Evolutionary conservation across 2,888 invertebrate genomes (phyloP).

Genomic region (Tiliacea aurago): DNA sequence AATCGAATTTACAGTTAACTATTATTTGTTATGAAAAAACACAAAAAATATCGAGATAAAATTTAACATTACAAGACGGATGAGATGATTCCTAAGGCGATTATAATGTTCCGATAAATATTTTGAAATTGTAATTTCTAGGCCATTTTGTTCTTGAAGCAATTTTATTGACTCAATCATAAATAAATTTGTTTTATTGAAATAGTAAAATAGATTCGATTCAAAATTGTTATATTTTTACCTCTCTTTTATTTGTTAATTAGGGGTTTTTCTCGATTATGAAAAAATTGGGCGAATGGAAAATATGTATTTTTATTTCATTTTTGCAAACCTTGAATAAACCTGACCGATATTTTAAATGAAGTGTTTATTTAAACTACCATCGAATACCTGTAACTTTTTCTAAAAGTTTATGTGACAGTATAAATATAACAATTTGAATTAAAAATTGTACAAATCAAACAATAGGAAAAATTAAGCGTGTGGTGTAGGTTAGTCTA

Average conservation of each 20-base stretch:
- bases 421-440: conserved; percentile 25
- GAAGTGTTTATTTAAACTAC: neutral
- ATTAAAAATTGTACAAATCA: conserved; percentile 9
- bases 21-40: neutral
- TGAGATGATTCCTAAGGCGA: conserved; percentile 75
- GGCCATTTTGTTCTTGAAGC: conserved; percentile 63
- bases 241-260: neutral
- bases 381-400: neutral
- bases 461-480: conserved; percentile 42
- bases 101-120: conserved; percentile 63
- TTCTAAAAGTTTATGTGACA: neutral
- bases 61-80: conserved; percentile 76
- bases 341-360: neutral
- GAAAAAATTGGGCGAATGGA: neutral
- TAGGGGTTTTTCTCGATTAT: neutral
- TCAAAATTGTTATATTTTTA: conserved; percentile 14
- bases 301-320: neutral
- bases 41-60: conserved; percentile 52
- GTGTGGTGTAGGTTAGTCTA: conserved; percentile 82
- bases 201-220: neutral
- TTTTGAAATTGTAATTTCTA: conserved; percentile 62
- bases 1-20: neutral
- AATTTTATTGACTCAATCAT: conserved; percentile 45
- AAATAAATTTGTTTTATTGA: conserved; percentile 7
- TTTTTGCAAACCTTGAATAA: too few species aligned